These are phyloP conservation scores for Nomada ferruginata DNA, from an alignment of 2,888 invertebrate genomes.

Conservation along the genomic window DNA sequence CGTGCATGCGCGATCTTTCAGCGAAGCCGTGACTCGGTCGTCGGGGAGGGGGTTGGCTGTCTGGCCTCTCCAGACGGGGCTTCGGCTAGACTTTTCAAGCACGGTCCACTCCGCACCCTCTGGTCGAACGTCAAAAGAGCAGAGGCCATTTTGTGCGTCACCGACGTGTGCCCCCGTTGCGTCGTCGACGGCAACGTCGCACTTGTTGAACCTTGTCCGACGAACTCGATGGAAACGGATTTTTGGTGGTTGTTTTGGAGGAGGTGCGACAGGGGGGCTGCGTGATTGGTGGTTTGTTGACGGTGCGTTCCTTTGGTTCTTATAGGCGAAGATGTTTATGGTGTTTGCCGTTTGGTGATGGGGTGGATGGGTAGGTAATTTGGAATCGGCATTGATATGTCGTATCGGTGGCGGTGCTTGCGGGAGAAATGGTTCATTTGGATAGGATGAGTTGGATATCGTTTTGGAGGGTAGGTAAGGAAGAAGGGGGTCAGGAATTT, in stretches of 20 bases:
- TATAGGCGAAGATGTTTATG: not conserved
- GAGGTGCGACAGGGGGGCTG: too few species aligned
- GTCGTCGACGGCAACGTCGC: slow-evolving; percentile 36
- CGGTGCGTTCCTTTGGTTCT: not conserved
- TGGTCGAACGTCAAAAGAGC: slow-evolving; percentile 71
- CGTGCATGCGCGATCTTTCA: slow-evolving; percentile 14
- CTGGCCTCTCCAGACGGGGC: slow-evolving; percentile 34
- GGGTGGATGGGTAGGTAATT: too few species aligned
- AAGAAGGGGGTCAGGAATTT: too few species aligned
- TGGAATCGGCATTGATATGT: too few species aligned
- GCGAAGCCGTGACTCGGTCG: not conserved
- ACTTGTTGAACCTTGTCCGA: slow-evolving; percentile 73
- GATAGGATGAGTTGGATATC: too few species aligned
- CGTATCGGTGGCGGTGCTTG: too few species aligned
- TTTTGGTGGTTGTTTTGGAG: not conserved
- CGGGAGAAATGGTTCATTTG: too few species aligned
- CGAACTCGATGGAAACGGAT: slow-evolving; percentile 1
- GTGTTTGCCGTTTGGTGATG: too few species aligned
- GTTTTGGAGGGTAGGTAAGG: too few species aligned
- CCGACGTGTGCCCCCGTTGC: slow-evolving; percentile 11
- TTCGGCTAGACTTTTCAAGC: slow-evolving; percentile 38
- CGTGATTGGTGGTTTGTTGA: too few species aligned
- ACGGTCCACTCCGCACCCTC: slow-evolving; percentile 30
- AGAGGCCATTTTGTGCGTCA: slow-evolving; percentile 62
- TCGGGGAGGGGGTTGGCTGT: not conserved